These are phyloP conservation scores for Macroteleia sp. DNA, from an alignment of 2,888 invertebrate genomes.

Conservation along the genomic window DNA sequence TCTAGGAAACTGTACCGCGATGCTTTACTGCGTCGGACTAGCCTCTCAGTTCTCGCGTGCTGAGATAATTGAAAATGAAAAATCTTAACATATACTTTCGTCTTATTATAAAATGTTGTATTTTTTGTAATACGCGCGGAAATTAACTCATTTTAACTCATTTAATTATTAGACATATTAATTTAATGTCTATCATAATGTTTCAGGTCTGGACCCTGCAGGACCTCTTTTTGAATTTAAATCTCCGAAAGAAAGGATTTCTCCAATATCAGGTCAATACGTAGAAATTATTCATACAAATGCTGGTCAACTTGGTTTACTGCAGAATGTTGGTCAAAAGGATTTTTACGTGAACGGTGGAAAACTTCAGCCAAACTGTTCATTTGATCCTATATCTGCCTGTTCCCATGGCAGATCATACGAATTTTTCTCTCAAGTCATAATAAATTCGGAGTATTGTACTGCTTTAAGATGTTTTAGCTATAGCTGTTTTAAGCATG, in stretches of 20 bases:
- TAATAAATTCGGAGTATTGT: not conserved
- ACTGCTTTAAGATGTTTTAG: constrained; percentile 20
- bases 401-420: constrained; percentile 42
- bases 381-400: constrained; percentile 13
- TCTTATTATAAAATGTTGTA: too few species aligned
- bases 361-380: constrained; percentile 70
- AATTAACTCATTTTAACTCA: too few species aligned
- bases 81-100: too few species aligned
- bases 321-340: constrained; percentile 70
- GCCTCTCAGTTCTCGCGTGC: too few species aligned
- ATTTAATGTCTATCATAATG: too few species aligned
- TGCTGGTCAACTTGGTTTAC: constrained; percentile 71
- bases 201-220: constrained; percentile 78
- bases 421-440: constrained; percentile 10
- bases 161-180: too few species aligned
- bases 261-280: not conserved
- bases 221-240: constrained; percentile 70
- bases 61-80: too few species aligned
- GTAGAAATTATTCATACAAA: constrained; percentile 72
- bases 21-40: too few species aligned
- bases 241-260: not conserved
- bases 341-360: constrained; percentile 79
- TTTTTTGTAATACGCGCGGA: too few species aligned
- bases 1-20: too few species aligned
- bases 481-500: constrained; percentile 22